Conservation (phyloP, 2,888 invertebrate genomes). For the Cynaeus angustus region DNA sequence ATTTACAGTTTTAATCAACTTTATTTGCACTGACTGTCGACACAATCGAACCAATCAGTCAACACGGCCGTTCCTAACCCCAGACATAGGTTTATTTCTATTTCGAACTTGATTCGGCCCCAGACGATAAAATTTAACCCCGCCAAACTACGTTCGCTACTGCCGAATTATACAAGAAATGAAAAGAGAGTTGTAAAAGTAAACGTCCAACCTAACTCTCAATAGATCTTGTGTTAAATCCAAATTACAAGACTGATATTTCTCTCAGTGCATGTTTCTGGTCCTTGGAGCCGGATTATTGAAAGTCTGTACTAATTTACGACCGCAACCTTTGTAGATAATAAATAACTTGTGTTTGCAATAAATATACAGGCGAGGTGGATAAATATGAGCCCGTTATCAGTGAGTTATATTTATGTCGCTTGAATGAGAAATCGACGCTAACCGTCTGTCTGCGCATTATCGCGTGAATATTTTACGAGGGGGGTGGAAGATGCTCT, state of each 20-base stretch:
- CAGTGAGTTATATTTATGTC: constrained; percentile 19
- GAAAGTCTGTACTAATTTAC: constrained; percentile 9
- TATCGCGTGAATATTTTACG: constrained; percentile 42
- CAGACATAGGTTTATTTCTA: not conserved
- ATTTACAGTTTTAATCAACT: constrained; percentile 32
- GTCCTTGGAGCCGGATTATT: constrained; percentile 19
- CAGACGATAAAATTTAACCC: not conserved
- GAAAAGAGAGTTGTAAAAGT: not conserved
- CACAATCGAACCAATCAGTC: constrained; percentile 29
- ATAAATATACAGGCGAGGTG: constrained; percentile 3
- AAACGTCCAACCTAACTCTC: constrained; percentile 1
- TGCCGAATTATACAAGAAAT: constrained; percentile 11
- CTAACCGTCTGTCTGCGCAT: constrained; percentile 26
- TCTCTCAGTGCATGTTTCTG: not conserved
- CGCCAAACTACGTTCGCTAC: not conserved
- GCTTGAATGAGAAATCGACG: constrained; percentile 16
- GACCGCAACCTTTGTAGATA: constrained; percentile 20
- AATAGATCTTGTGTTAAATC: constrained; percentile 9
- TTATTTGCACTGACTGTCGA: constrained; percentile 19
- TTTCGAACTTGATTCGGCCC: constrained; percentile 5
- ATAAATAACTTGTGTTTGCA: constrained; percentile 24
- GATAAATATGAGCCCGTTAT: constrained; percentile 23
- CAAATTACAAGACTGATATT: constrained; percentile 2
- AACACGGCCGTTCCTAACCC: constrained; percentile 8
- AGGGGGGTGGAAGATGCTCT: constrained; percentile 6